A percentile compares a stretch with the other conserved stretches of the same genome.
These are phyloP conservation scores for Ageneiosus marmoratus DNA, from an alignment of 2,113 vertebrate genomes.

Conservation along the genomic window DNA sequence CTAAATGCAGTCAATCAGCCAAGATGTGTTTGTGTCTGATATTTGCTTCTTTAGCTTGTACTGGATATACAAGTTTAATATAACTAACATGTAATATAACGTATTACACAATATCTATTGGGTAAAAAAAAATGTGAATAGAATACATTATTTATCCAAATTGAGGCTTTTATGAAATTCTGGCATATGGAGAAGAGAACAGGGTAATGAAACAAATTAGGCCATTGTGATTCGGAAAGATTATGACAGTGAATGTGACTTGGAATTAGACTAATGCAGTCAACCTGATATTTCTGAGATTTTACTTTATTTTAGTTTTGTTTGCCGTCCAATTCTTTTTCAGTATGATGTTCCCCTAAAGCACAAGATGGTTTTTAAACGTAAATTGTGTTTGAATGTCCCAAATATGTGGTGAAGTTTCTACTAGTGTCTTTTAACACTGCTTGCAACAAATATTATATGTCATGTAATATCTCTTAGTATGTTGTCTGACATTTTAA, in stretches of 20 bases:
- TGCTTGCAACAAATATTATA: neutral
- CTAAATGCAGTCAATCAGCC: neutral
- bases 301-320: neutral
- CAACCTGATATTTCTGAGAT: neutral
- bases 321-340: neutral
- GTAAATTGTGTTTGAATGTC: neutral
- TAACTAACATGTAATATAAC: neutral
- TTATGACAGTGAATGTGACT: neutral
- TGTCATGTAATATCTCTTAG: neutral
- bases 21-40: neutral
- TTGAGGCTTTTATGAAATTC: neutral
- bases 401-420: neutral
- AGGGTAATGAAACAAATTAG: neutral
- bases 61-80: neutral
- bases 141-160: constrained; percentile 6
- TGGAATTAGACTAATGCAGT: neutral
- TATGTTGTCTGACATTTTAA: neutral
- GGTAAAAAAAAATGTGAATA: neutral
- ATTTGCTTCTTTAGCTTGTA: neutral
- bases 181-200: neutral
- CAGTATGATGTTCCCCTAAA: neutral
- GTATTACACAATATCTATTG: neutral
- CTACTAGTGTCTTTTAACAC: neutral
- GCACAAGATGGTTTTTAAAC: neutral
- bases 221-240: neutral